Evolutionary conservation across 2,113 vertebrate species (phyloP), one percentile per base, ranked within the genome.

Genomic region (Sapajus apella): DNA sequence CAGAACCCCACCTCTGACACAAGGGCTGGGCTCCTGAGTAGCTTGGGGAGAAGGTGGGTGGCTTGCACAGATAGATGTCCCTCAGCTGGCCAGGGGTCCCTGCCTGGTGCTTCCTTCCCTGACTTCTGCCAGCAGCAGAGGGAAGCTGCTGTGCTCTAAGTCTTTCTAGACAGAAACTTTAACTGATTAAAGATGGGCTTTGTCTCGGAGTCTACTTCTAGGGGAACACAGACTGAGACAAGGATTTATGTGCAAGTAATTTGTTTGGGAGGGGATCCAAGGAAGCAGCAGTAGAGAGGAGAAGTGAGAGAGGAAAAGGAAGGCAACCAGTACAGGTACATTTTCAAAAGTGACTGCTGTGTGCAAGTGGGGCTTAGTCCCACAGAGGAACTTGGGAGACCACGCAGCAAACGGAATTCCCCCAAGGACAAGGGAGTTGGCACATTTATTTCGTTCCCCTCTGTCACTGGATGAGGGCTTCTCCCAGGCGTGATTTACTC

Each of bases 161-260:
- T 89, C 82, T 86, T 95, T 75, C 64, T 88, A 68, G 80, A 27
- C 32, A 80, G 18, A 87, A 96, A 85, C 23, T 76, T 83, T 27
- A 91, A 79, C 87, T n/a, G 91, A 37, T n/a, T 52, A 79, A 87
- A 75, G 64, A 47, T 10, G 43, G 45, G 90, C 84, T 87, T 79
- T 83, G 61, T 73, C 64, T 89, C 47, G 23, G 79, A 40, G 83
- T 85, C 80, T 92, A 23, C 77, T 88, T 95, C 40, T 21, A 12
- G 50, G 40, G 80, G 70, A 91, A 64, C 56, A 32, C 35, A 52
- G 30, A 50, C 6, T 1, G 52, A 91, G 61, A 43, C 18, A 37
- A 30, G 37, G 66, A 64, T 55, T 56, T 68, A 37, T 8, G 18
- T 40, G 58, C 88, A 66, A 84, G 45, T 72, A 9, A 43, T 45